These are phyloP conservation scores for Catostomus latipinnis DNA, from an alignment of 2,797 vertebrate species.

Conservation along the genomic window DNA sequence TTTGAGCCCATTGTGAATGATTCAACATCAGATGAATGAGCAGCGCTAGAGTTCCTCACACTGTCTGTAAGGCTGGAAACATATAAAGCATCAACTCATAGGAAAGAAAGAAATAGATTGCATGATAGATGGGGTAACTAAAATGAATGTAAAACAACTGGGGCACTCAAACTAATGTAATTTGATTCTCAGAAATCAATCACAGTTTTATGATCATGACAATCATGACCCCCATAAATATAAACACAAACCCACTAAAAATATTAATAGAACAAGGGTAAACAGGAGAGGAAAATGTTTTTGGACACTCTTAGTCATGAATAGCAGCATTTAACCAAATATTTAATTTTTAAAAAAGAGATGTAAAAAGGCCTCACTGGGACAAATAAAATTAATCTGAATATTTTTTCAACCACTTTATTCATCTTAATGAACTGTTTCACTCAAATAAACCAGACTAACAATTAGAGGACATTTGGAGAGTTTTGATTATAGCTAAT, in stretches of 20 bases:
- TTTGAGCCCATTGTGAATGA: conserved; percentile 69
- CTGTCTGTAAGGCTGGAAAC: background rate
- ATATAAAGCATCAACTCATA: conserved; percentile 2
- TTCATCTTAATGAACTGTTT: too few species aligned
- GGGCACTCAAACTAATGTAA: conserved; percentile 25
- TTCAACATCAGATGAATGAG: conserved; percentile 35
- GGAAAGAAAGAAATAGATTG: conserved; percentile 7
- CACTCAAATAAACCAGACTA: too few species aligned
- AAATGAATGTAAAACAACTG: conserved; percentile 31
- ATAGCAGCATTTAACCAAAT: too few species aligned
- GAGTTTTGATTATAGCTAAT: too few species aligned
- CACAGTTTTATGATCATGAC: conserved; percentile 19
- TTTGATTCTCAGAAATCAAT: conserved; percentile 31
- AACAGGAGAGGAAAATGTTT: conserved; percentile 8
- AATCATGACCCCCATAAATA: conserved; percentile 12
- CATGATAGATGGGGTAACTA: conserved; percentile 29
- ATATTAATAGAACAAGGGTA: background rate
- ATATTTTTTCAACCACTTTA: too few species aligned
- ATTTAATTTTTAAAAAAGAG: too few species aligned
- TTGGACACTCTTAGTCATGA: background rate
- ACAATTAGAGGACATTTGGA: too few species aligned
- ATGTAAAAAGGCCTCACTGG: too few species aligned
- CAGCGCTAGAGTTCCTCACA: conserved; percentile 7
- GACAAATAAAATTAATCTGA: too few species aligned
- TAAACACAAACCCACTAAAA: background rate